Percentiles rank a stretch among this genome's conserved stretches.
Evolutionary conservation across 2,888 invertebrate genomes (phyloP).

Genomic region (Cerceris rybyensis): DNA sequence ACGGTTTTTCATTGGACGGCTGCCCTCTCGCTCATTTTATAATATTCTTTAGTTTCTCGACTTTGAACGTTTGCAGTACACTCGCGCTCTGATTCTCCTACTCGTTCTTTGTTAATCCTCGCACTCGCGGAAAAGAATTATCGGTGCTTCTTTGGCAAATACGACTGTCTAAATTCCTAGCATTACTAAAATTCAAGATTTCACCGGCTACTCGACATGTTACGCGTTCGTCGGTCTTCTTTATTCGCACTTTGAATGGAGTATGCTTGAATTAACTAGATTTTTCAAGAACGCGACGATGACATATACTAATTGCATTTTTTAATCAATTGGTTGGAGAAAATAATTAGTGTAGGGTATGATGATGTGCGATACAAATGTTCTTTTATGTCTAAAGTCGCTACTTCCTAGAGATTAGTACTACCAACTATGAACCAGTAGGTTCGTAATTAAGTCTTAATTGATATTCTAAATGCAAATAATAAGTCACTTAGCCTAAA

Average conservation of each 20-base stretch:
- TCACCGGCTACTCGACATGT: not conserved
- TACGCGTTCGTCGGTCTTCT: conserved; percentile 1
- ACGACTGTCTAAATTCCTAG: conserved; percentile 1
- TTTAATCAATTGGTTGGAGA: too few relatives aligned
- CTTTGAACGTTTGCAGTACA: not conserved
- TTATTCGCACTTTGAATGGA: not conserved
- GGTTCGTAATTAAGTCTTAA: too few relatives aligned
- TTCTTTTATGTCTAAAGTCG: too few relatives aligned
- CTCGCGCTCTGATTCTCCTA: conserved; percentile 15
- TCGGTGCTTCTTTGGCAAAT: not conserved
- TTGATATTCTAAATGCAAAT: too few relatives aligned
- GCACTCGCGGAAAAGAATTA: not conserved
- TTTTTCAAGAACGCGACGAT: too few relatives aligned
- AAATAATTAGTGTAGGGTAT: too few relatives aligned
- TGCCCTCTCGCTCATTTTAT: not conserved
- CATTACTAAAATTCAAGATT: not conserved
- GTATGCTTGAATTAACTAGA: not conserved
- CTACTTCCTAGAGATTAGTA: too few relatives aligned
- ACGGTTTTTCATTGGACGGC: conserved; percentile 26
- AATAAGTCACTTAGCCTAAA: too few relatives aligned
- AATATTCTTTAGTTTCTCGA: conserved; percentile 18
- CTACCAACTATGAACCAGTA: too few relatives aligned
- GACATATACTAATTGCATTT: too few relatives aligned
- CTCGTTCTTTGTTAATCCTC: not conserved
- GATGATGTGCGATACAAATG: too few relatives aligned